Evolutionary conservation across 2,113 vertebrate species (phyloP).

Genomic region (Nannospalax galili): DNA sequence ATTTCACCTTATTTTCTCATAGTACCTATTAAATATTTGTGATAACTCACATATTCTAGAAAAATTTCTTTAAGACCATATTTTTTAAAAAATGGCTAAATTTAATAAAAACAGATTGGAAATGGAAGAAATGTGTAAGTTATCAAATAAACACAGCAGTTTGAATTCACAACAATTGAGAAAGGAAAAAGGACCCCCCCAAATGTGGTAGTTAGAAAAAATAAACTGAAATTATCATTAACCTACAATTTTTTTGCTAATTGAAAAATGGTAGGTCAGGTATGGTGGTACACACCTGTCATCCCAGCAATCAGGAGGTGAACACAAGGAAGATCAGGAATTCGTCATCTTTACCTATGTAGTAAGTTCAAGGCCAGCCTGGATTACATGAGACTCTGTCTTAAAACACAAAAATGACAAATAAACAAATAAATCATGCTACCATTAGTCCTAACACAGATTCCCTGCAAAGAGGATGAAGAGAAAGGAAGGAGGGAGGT

Average conservation of each 20-base stretch:
- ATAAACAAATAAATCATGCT: background rate
- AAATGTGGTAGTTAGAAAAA: constrained; percentile 23
- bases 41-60: background rate
- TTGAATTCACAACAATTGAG: background rate
- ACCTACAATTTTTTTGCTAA: background rate
- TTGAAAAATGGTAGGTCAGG: background rate
- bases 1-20: too few species aligned
- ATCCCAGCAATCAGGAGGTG: background rate
- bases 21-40: constrained; percentile 21
- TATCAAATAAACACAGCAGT: background rate
- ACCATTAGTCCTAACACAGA: background rate
- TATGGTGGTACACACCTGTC: background rate
- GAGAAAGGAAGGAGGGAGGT: background rate
- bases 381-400: background rate
- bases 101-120: background rate
- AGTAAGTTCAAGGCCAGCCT: background rate
- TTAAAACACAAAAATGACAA: background rate
- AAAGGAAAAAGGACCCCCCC: constrained; percentile 9
- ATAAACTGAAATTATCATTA: background rate
- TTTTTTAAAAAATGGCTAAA: background rate
- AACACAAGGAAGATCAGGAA: background rate
- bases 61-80: background rate
- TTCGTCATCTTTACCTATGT: background rate
- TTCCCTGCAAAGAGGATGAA: background rate
- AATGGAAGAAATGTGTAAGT: background rate